A percentile compares a stretch with the other conserved stretches of the same genome.
Conservation (phyloP, 2,797 vertebrate genomes). For the Gymnocypris eckloni region DNA sequence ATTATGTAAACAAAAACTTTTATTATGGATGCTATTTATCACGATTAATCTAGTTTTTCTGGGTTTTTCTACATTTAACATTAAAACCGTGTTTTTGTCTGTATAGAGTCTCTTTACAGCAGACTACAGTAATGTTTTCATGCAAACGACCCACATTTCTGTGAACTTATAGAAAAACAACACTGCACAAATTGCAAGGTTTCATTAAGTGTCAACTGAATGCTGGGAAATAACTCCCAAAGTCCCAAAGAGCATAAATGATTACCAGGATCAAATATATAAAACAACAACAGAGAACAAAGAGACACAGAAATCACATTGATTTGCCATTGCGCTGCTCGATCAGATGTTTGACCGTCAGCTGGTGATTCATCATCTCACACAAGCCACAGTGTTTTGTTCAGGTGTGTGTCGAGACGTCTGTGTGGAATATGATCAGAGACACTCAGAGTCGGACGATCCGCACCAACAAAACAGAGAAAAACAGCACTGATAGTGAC, state of each 20-base stretch:
- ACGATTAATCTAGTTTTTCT: too few relatives aligned
- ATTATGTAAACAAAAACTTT: too few relatives aligned
- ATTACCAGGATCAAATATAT: slow-evolving; percentile 9
- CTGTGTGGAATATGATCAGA: slow-evolving; percentile 27
- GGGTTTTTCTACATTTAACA: not conserved
- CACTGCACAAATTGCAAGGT: not conserved
- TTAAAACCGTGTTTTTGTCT: not conserved
- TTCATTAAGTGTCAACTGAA: not conserved
- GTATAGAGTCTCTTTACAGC: not conserved
- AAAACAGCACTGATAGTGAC: not conserved
- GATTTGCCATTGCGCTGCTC: slow-evolving; percentile 8
- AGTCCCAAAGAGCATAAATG: slow-evolving; percentile 5
- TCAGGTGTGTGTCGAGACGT: slow-evolving; percentile 40
- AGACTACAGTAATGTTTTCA: not conserved
- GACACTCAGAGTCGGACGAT: slow-evolving; percentile 21
- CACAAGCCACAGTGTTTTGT: slow-evolving; percentile 66
- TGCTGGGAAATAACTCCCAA: not conserved
- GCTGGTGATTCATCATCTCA: not conserved
- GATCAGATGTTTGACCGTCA: not conserved
- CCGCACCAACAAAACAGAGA: slow-evolving; percentile 21
- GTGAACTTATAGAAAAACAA: not conserved
- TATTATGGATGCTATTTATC: too few relatives aligned
- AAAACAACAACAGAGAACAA: not conserved
- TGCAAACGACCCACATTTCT: not conserved
- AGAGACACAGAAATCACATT: not conserved